Evolutionary conservation across 2,113 vertebrate genomes (phyloP).

Genomic region (Protobothrops flavoviridis): DNA sequence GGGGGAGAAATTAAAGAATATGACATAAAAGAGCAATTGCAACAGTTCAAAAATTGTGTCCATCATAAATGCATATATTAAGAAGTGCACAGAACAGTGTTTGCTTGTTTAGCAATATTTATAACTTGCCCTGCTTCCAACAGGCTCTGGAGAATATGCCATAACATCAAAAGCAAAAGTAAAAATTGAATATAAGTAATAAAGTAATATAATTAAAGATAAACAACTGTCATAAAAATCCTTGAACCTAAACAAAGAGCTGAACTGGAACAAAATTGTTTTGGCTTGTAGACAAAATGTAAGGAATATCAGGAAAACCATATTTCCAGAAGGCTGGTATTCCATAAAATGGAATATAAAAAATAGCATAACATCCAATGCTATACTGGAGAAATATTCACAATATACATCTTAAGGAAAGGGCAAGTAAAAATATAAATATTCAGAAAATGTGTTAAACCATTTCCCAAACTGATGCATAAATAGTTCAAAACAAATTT

Average conservation of each 20-base stretch:
- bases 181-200: background rate
- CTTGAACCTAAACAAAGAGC: background rate
- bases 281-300: background rate
- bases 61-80: background rate
- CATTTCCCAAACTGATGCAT: background rate
- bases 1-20: conserved; percentile 25
- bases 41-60: background rate
- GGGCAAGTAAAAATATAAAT: background rate
- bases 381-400: background rate
- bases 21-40: background rate
- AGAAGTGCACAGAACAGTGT: background rate
- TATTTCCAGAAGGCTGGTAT: background rate
- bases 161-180: background rate
- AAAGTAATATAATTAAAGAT: background rate
- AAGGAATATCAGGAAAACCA: background rate
- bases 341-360: background rate
- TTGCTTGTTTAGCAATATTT: background rate
- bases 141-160: background rate
- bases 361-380: background rate
- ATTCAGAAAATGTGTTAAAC: background rate
- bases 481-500: background rate
- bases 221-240: background rate
- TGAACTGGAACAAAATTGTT: background rate
- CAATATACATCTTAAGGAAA: background rate
- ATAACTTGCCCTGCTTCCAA: background rate